Evolutionary conservation across 1,140 invertebrate species (phyloP).

Genomic region (Drosophila nannoptera): DNA sequence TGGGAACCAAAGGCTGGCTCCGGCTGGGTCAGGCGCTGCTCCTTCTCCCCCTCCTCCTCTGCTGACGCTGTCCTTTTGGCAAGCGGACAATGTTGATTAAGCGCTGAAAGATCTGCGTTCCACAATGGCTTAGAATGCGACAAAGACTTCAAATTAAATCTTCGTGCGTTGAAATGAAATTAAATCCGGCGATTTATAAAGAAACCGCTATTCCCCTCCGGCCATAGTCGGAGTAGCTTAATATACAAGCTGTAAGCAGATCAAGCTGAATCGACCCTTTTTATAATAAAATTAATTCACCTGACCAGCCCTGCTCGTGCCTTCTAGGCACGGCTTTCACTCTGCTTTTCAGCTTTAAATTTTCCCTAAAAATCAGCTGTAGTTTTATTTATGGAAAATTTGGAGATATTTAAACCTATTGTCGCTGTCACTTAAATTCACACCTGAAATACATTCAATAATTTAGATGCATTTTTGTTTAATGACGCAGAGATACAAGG

Average conservation of each 20-base stretch:
- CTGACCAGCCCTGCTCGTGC: no score
- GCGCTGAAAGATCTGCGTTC: constrained; percentile 17
- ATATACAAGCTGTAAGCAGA: background rate
- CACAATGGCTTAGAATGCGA: constrained; percentile 16
- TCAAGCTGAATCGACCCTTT: no score
- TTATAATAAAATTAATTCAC: no score
- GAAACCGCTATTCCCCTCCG: background rate
- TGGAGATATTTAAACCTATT: background rate
- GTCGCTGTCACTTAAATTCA: background rate
- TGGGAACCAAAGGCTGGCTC: constrained; percentile 43
- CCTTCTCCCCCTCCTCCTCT: background rate
- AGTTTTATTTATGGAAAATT: no score
- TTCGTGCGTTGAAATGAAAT: background rate
- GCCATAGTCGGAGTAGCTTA: background rate
- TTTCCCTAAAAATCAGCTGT: no score
- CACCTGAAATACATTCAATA: constrained; percentile 14
- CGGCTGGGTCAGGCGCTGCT: background rate
- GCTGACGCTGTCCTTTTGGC: constrained; percentile 34
- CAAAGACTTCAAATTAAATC: constrained; percentile 4
- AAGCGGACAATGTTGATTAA: constrained; percentile 35
- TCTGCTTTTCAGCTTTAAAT: no score
- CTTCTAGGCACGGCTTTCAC: no score
- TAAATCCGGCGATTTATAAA: background rate
- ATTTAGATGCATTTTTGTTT: constrained; percentile 30
- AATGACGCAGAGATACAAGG: background rate